Conservation (phyloP, 2,888 invertebrate genomes). For the Drosophila cognata region DNA sequence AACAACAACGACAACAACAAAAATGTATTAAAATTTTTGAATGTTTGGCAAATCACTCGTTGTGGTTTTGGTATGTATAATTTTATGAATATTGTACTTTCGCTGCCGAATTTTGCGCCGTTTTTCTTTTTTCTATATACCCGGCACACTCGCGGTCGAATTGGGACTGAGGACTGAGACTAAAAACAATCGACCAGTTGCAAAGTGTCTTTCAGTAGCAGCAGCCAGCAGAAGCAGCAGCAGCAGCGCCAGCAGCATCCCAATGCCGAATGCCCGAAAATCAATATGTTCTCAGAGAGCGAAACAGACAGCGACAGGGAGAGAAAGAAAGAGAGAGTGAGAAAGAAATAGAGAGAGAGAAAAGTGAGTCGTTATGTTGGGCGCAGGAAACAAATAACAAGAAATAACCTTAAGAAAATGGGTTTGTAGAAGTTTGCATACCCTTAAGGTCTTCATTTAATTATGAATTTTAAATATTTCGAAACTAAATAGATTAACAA, state of each 20-base stretch:
- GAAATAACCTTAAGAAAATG: background rate
- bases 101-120: slow-evolving; percentile 23
- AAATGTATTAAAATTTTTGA: slow-evolving; percentile 49
- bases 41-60: slow-evolving; percentile 71
- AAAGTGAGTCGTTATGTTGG: slow-evolving; percentile 14
- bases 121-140: slow-evolving; percentile 5
- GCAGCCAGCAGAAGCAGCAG: slow-evolving; percentile 64
- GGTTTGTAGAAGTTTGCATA: background rate
- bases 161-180: slow-evolving; percentile 55
- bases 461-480: background rate
- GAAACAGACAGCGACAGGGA: background rate
- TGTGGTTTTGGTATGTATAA: slow-evolving; percentile 62
- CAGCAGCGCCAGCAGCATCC: slow-evolving; percentile 69
- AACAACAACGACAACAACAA: slow-evolving; percentile 41
- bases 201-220: slow-evolving; percentile 59
- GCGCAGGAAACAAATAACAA: background rate
- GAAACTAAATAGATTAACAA: background rate
- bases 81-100: slow-evolving; percentile 63
- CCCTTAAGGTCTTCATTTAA: background rate
- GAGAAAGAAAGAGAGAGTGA: background rate
- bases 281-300: slow-evolving; percentile 48
- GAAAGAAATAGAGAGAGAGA: slow-evolving; percentile 2
- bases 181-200: slow-evolving; percentile 49
- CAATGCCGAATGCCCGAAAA: slow-evolving; percentile 56
- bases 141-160: slow-evolving; percentile 67